Evolutionary conservation across 2,113 vertebrate genomes (phyloP), one percentile per base, ranked within the genome.

Genomic region (Actenoides hombroni): DNA sequence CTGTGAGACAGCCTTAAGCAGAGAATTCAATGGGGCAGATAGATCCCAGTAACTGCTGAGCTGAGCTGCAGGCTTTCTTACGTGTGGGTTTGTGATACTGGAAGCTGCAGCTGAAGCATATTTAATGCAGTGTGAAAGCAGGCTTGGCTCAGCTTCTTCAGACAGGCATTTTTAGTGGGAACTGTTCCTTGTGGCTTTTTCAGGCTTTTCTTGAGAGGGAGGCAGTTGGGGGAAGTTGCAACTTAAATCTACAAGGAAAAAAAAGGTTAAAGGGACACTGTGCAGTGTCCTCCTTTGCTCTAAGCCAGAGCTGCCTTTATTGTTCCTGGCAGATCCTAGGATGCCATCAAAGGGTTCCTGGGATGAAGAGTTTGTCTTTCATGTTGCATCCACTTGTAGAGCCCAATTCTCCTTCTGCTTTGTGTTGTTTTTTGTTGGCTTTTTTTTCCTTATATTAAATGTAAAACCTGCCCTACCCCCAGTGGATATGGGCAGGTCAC

Each of bases 1-100:
- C 15, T 4, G 1, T 17, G 29, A 65, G 11, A 3, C 2, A 44
- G 64, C 10, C 1, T 49, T 18, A 8, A 60, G 39, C 6, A 11
- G 6, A 18, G 37, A 23, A 31, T 16, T 65, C 9, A 5, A 11
- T 7, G 12, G 63, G 24, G 31, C 49, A 54, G 65, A 33, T 1
- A 29, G 21, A 59, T 35, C 9, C 48, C 8, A 11, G 56, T 11
- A 68, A 39, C 31, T 56, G 15, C 28, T 7, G 40, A 56, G 15
- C 28, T 7, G 40, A 56, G 51, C n/a, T 74, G 35, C n/a, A 13
- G 68, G 23, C 5, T 56, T 86, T 68, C 21, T 26, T 37, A 1
- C 3, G 4, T 21, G 16, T 18, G 25, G 15, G 12, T 3, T 46
- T 46, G 26, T 9, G 19, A 14, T 24, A 5, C 1, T 46, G 29